phyloP scores from a whole-genome alignment of 1,140 invertebrate genomes.

The Magallana gigas region DNA sequence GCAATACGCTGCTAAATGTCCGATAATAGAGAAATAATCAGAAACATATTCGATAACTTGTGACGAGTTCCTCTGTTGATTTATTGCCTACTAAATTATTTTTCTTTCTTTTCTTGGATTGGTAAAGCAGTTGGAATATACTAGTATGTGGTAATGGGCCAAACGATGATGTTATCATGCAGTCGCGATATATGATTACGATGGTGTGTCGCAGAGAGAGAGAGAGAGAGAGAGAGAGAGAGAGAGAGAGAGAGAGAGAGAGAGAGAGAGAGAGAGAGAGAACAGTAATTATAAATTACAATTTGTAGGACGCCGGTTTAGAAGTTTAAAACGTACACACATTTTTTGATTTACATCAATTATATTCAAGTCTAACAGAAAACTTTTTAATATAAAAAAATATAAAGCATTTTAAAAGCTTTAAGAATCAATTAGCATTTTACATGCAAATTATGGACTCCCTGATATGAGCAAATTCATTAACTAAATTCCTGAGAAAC shows the following conservation, averaged over 20 bases:
- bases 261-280: background rate
- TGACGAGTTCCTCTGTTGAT: constrained; percentile 9
- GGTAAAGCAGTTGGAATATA: background rate
- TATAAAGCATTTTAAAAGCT: too few relatives aligned
- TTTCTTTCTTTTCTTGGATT: background rate
- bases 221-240: background rate
- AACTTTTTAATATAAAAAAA: too few relatives aligned
- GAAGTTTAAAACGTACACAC: too few relatives aligned
- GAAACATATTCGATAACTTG: constrained; percentile 29
- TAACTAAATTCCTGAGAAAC: too few relatives aligned
- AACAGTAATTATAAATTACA: background rate
- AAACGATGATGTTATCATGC: background rate
- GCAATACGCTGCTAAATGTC: constrained; percentile 21
- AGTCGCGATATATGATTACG: background rate
- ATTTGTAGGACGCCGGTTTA: too few relatives aligned
- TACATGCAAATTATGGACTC: too few relatives aligned
- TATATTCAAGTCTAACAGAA: too few relatives aligned
- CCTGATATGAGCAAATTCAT: too few relatives aligned
- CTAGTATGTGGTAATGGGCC: background rate
- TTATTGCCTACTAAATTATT: background rate
- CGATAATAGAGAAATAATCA: constrained; percentile 32
- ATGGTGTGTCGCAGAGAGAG: background rate
- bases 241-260: background rate
- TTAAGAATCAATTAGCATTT: too few relatives aligned
- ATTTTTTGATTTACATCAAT: too few relatives aligned